Evolutionary conservation across 1,140 invertebrate genomes (phyloP), one percentile per base, ranked within the genome.

Genomic region (Lasioglossum albipes): DNA sequence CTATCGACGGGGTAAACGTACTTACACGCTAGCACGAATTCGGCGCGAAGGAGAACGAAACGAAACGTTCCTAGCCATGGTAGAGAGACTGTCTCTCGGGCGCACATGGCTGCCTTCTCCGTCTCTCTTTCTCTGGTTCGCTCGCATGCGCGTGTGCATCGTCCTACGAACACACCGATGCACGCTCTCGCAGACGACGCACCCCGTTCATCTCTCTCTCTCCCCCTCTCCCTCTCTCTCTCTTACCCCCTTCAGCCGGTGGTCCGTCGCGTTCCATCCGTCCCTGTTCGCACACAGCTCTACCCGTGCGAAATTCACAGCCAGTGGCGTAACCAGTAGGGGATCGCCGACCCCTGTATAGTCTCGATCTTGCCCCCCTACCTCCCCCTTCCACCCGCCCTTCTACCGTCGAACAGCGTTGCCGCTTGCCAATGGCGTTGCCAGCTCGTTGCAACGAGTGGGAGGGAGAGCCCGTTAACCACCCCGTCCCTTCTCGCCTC

Each of bases 231-330:
- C 22, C 42, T 52, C 67, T 52, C 45, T 52, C 62, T 27, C 71
- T 45, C 64, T 67, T 64, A 68, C 64, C 65, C 71, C 65, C 61
- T 57, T 74, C 27, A 41, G 61, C 74, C 49, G 31, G 49, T 66
- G 65, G 73, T 75, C 65, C 45, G 78, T 68, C 64, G 41, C 64
- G 59, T 52, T 85, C 72, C 64, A 74, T 74, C 83, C 69, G 79
- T 74, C 83, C 66, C 74, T 65, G 65, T 72, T 68, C 83, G 59
- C 83, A 78, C 67, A 59, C 71, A 71, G 74, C 70, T 81, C 78
- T 70, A 80, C 67, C 82, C 82, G 84, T 88, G 87, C 87, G 84
- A 84, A 88, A 83, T 88, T 88, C 87, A 83, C 76, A 76, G 57
- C 69, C 87, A 89, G 77, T 75, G 86, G 83, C 86, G 87, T 87